Percentiles rank a stretch among this genome's conserved stretches.
phyloP scores from a whole-genome alignment of 2,113 vertebrate genomes.

The Embiotoca jacksoni region DNA sequence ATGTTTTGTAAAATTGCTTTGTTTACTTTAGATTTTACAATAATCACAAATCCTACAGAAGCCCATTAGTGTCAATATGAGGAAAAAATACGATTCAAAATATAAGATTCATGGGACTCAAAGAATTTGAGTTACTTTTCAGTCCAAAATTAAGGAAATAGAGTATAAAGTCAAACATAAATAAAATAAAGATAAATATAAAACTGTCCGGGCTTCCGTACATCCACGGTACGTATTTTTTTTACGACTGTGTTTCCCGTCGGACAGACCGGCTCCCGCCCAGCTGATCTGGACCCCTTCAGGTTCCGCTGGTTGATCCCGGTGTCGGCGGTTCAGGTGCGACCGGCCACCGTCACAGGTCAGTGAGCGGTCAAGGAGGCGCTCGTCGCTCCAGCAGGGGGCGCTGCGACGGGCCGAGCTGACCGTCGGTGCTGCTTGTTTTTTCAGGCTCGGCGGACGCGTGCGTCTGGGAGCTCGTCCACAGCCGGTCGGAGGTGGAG shows the following conservation, averaged over 20 bases:
- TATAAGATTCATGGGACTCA: no score
- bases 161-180: no score
- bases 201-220: no score
- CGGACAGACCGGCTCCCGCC: conserved; percentile 83
- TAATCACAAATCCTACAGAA: no score
- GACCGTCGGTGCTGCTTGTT: neutral
- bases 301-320: conserved; percentile 97
- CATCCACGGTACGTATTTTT: no score
- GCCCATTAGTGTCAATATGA: no score
- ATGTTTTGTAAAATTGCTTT: no score
- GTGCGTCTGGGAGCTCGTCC: conserved; percentile 94
- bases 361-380: conserved; percentile 21
- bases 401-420: neutral
- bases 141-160: no score
- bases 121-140: no score
- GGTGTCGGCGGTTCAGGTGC: conserved; percentile 91
- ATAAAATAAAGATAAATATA: no score
- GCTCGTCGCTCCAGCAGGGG: neutral
- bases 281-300: conserved; percentile 92
- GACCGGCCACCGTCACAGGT: conserved; percentile 91
- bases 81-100: no score
- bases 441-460: conserved; percentile 89
- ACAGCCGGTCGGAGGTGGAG: conserved; percentile 91
- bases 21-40: no score
- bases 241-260: neutral